Evolutionary conservation across 2,797 vertebrate species (phyloP), one percentile per base, ranked within the genome.

Genomic region (Dromococcyx pavoninus): DNA sequence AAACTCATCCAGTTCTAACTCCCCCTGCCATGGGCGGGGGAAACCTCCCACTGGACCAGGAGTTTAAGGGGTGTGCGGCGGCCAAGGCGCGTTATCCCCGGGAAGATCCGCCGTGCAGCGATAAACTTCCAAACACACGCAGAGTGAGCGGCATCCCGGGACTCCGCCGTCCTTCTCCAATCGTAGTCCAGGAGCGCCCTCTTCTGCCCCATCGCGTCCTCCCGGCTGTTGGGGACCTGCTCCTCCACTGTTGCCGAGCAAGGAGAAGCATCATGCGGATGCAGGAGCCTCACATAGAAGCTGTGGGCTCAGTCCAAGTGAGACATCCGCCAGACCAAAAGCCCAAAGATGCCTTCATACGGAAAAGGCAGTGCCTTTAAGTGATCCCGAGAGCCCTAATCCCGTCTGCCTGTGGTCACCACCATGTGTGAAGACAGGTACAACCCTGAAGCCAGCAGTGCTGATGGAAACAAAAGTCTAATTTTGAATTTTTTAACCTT

Each of bases 131-230:
- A 10, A 24, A 28, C 2, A 17, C 13, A 3, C 10, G 39, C 4
- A 41, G 39, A 17, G 46, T 44, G 44, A 17, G 44, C 17, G 21
- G 18, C 46, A 23, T 22, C 46, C 46, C 46, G 46, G 46, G 46
- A 46, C 44, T 19, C 9, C 17, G 44, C 44, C 18, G 16, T 9
- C 43, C 44, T 17, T 44, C n/a, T 57, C 41, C 66, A 62, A 8
- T 46, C 73, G 17, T 22, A 79, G 73, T 66, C 61, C 43, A 35
- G 44, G 21, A 75, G 95, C 93, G 73, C 84, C 89, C 93, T 56
- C 94, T 95, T 77, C 77, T 43, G 91, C 9, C 57, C 46, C 8
- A 1, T 32, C 25, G 24, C 14, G 39, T 39, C 58, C 19, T 15
- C n/a, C 46, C 37, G 10, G 39, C 39, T 41, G 39, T 39, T 41